Base-by-base conservation (phyloP, 2,797 vertebrate species). In the Odontamblyopus lacepedii region DNA sequence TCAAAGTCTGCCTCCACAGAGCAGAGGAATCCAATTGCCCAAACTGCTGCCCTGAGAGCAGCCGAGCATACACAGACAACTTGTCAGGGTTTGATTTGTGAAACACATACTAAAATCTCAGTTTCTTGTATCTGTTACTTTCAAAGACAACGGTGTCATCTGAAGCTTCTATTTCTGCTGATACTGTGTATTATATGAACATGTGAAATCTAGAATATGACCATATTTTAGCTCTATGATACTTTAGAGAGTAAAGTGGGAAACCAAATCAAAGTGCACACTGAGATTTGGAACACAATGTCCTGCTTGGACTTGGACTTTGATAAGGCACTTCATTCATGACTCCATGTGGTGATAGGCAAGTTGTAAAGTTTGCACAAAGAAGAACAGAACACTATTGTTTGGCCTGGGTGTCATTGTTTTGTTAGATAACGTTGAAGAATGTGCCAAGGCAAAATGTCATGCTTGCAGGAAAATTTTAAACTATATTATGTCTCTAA, bases 1-100 rank as follows among this genome's bases (percentile, higher is more conserved):
- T 89, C 88, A 89, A 86, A 90, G 84, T 71, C 75, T 82, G 81
- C 73, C 67, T 75, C 70, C 74, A 78, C 72, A 48, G 30, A 80
- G 61, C 67, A 75, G 66, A 75, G 79, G 85, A 85, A 87, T 78
- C 69, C 77, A 81, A 78, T 85, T 69, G 69, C 78, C 59, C 57
- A 51, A 71, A 74, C 78, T 15, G 67, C 70, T 73, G 82, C 75
- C 23, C 75, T 48, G 77, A 71, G 67, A 74, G 59, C 77, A 74
- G 69, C 62, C 30, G 70, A 44, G 64, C 64, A 51, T 29, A 63
- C 67, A 76, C 50, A 44, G 76, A 68, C 38, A 13, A 27, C 76
- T 65, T 83, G 73, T 71, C 74, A 81, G 23, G 35, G 77, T 78
- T 69, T 75, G 19, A 72, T 75, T 84, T 66, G 70, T 63, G 56